Base-by-base conservation (phyloP, 53 echinoderm and acorn worm species). In the Actinopyga echinites region DNA sequence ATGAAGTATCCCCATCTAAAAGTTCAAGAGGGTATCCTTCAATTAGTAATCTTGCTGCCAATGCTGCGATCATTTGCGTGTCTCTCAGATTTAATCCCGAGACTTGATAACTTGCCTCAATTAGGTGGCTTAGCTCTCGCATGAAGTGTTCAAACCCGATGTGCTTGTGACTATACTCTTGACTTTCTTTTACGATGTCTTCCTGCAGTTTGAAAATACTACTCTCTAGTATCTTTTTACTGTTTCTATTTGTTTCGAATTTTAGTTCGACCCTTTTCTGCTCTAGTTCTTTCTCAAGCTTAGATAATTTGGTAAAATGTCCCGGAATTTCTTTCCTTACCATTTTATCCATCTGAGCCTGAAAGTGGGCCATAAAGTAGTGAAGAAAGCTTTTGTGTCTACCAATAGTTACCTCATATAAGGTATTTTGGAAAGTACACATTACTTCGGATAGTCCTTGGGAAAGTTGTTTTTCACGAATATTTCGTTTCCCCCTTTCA, bases 101-200 rank as follows among this genome's bases (percentile, higher is more conserved):
- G 13, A n/a, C n/a, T 37, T 37, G 37, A 37, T 36, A 34, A 7
- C 21, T 20, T 21, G 67, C 34, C 33, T 67, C 67, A 34, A 11
- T 32, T 35, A 67, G 35, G n/a, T 67, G 67, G 36, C 67, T 38
- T 36, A 67, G 6, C 36, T 67, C 67, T 15, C 67, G 67, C 38
- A 67, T 21, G 67, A 67, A 67, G 15, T 67, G 67, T 67, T 67
- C 67, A 19, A 36, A 67, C 20, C 67, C 67, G 33, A 67, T 67
- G 35, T 67, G n/a, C 19, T 31, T 34, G 12, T n/a, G 30, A 19
- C 67, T 33, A 34, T 34, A 67, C 3, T 30, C 38, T 32, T 35
- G 33, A 20, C 35, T 67, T 67, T 31, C 67, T 28, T 35, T 35
- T 11, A 6, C 8, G 35, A 67, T 34, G 30, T n/a, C 17, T 0